Evolutionary conservation across 1,140 invertebrate species (phyloP), one percentile per base, ranked within the genome.

Genomic region (Sminthurides bifidus): DNA sequence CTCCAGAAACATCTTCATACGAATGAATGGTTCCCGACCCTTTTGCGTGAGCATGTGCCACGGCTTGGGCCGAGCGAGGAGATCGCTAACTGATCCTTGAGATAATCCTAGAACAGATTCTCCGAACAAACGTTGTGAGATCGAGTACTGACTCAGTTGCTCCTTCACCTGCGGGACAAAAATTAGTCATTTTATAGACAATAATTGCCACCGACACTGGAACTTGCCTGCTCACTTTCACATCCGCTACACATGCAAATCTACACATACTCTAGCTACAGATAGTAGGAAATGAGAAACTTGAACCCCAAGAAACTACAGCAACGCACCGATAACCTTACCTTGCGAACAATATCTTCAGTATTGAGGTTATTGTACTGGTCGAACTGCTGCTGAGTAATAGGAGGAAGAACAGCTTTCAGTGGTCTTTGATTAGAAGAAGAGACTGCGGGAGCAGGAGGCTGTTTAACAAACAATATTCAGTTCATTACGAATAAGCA

Each of bases 381-480:
- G 72, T 98, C 94, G 72, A 98, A 98, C 69, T 98, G 92, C 68
- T 98, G 93, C 69, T 98, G 94, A 0, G 93, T 97, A 56, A 98
- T 97, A 0, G 94, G 94, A 21, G 92, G 92, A 65, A 98, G 78
- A 15, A 97, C 92, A 10, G 92, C 91, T 73, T 93, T 93, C 54
- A 94, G 78, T 14, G 92, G 92, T 58, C 92, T 76, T 66, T 90
- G 86, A 37, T 81, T 81, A 6, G 82, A 78, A 48, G 83, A 77
- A 46, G 69, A 65, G 66, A 87, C 85, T 65, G 87, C 83, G 14
- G 84, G 82, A 29, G 66, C 56, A 46, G 84, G 80, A 33, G 88
- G 81, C 48, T 87, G 85, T 56, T 15, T 43, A 37, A 51, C 29
- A 49, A 19, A 49, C 35, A 48, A 48, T 23, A 48, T 5, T 14